phyloP scores from a whole-genome alignment of 2,113 vertebrate species.

The Accipiter cooperii region DNA sequence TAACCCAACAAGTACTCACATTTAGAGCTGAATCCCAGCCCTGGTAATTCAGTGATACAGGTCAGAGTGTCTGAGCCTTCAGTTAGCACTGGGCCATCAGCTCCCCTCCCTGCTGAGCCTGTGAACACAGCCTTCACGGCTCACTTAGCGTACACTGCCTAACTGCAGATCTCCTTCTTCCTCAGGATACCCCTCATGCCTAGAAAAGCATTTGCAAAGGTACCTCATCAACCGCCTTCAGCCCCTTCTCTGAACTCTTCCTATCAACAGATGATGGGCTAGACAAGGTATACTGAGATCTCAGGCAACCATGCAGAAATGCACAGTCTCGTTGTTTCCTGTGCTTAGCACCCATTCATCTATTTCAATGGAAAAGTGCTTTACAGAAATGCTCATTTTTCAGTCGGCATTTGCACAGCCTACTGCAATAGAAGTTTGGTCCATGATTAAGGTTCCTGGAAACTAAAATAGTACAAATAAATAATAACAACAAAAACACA shows the following conservation, averaged over 20 bases:
- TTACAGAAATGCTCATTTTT: background rate
- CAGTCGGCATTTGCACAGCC: background rate
- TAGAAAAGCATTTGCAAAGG: background rate
- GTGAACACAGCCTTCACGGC: background rate
- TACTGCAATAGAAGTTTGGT: background rate
- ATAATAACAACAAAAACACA: background rate
- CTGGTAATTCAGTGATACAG: background rate
- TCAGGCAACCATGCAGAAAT: fast-evolving
- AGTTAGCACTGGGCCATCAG: background rate
- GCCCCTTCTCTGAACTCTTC: background rate
- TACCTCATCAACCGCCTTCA: background rate
- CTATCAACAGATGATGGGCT: background rate
- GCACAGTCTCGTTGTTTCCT: background rate
- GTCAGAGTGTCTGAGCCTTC: background rate
- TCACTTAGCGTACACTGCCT: background rate
- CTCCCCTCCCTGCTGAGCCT: no score
- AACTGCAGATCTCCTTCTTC: background rate
- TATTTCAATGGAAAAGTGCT: background rate
- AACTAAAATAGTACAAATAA: background rate
- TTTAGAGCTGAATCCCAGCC: background rate
- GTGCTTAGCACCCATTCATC: background rate
- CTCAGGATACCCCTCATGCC: background rate
- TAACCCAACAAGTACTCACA: background rate
- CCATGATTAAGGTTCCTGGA: background rate
- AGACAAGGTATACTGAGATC: background rate